Base-by-base conservation (phyloP, 2,888 invertebrate genomes). In the Drosophila pegasa region DNA sequence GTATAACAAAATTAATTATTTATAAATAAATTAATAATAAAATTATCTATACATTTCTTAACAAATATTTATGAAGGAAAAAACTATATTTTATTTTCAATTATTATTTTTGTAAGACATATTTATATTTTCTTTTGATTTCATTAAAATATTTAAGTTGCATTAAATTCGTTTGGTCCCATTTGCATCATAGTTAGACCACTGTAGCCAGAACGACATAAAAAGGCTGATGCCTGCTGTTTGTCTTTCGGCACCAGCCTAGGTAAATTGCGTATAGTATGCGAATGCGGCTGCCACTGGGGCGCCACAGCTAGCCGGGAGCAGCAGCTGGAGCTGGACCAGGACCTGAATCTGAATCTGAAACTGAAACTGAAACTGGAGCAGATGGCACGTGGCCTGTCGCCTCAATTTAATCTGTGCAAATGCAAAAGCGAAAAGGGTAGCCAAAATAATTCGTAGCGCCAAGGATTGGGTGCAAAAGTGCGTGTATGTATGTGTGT, bases 351-450 rank as follows among this genome's bases (percentile, higher is more conserved):
- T 12, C 52, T 12, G 47, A 22, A 31, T 14, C 20, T n/a, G n/a
- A n/a, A n/a, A n/a, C 33, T 40, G 43, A 1, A n/a, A 10, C 52
- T 12, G 47, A 22, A 31, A 10, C 20, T 40, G 54, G 18, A 20
- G 25, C 14, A 14, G 47, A 27, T 38, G 62, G 57, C 77, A 72
- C 60, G 60, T 78, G 62, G 35, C 40, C 45, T 71, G 65, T 75
- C 60, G 78, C 72, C 73, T 71, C 79, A 65, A 78, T 75, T 85
- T 78, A 81, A 85, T 82, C 79, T 73, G 75, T 74, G 80, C 60
- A 64, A 87, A 80, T 80, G 75, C 75, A 69, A 59, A 68, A 62
- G 57, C 25, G 33, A 41, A 60, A 57, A 66, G 47, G 51, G 48
- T 25, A 69, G 61, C 55, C 63, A 70, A 76, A 84, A 82, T 87